A percentile compares a stretch with the other conserved stretches of the same genome.
Conservation (phyloP, 1,140 invertebrate genomes). For the Drosophila busckii region DNA sequence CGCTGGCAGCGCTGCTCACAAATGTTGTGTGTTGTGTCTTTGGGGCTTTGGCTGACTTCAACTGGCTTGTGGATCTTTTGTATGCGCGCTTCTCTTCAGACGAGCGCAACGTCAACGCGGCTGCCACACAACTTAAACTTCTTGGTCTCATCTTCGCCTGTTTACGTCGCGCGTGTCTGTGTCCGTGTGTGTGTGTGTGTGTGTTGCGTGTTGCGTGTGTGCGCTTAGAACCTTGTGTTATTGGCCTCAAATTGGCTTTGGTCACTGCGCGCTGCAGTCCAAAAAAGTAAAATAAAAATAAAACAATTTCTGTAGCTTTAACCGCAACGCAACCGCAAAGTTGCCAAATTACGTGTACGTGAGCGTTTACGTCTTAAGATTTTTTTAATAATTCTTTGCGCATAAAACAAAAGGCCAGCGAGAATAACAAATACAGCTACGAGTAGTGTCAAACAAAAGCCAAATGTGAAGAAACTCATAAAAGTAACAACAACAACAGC, state of each 20-base stretch:
- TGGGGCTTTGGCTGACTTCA: constrained; percentile 46
- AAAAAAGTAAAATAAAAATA: constrained; percentile 9
- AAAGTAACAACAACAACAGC: constrained; percentile 19
- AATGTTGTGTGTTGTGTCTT: constrained; percentile 37
- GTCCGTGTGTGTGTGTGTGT: constrained; percentile 7
- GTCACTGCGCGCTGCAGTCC: constrained; percentile 12
- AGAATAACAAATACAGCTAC: constrained; percentile 15
- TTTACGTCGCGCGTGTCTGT: constrained; percentile 25
- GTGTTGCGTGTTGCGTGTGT: constrained; percentile 3
- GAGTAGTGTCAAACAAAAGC: constrained; percentile 58
- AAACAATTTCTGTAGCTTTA: constrained; percentile 10
- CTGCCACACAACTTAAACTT: constrained; percentile 42
- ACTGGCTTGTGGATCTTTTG: constrained; percentile 65
- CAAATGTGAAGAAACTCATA: constrained; percentile 73
- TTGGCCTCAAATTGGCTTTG: constrained; percentile 38
- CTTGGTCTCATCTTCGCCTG: constrained; percentile 36
- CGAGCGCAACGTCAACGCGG: constrained; percentile 71
- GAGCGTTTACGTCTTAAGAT: constrained; percentile 13
- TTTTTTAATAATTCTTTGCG: neutral
- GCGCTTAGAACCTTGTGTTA: constrained; percentile 43
- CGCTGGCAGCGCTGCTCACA: constrained; percentile 17
- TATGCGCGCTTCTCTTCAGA: constrained; percentile 63
- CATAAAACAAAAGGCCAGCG: constrained; percentile 43
- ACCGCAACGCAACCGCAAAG: too few species aligned
- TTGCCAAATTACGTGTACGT: neutral